Base-by-base conservation (phyloP, 1,140 invertebrate genomes). In the Cotesia chilonis region DNA sequence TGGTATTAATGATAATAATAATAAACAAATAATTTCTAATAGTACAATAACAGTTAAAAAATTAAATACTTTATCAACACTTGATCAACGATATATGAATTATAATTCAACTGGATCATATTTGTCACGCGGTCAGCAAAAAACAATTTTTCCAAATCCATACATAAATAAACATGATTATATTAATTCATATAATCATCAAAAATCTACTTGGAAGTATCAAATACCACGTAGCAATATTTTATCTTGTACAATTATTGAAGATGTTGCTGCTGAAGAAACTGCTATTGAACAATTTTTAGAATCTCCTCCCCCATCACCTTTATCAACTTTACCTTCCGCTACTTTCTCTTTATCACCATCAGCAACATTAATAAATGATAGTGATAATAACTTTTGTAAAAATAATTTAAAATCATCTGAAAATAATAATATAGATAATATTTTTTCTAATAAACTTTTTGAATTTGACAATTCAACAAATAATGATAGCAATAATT, bases 241-340 rank as follows among this genome's bases (percentile, higher is more conserved):
- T 17, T 89, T 95, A 74, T 94, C 94, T 10, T 94, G 93, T 5
- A 94, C 94, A 60, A 96, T 96, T 81, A 91, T 91, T n/a, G 94
- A 96, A 87, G 94, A 87, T 51, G 76, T 85, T 1, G 85, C 83
- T 0, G 85, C 85, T 2, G 85, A 87, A 68, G 85, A 87, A 69
- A 86, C 84, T 14, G 85, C 85, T 0, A 85, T 85, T 83, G 84
- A 87, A 61, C 77, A 83, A 4, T 85, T 84, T 0, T 83, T 83
- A 0, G 85, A 85, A 52, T 82, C 79, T 36, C 41, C 9, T 71
- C 10, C 75, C 0, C 76, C 78, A 0, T 78, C 78, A 0, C 71
- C 28, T 28, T 28, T 28, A 14, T 14, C 14, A 28, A 28, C 28
- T 28, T 28, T 28, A 28, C 28, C 28, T 2, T 28, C 28, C 20